Conservation (phyloP, 30 jellyfish, hydroid and myxozoan genomes). For the Aurelia aurita region DNA sequence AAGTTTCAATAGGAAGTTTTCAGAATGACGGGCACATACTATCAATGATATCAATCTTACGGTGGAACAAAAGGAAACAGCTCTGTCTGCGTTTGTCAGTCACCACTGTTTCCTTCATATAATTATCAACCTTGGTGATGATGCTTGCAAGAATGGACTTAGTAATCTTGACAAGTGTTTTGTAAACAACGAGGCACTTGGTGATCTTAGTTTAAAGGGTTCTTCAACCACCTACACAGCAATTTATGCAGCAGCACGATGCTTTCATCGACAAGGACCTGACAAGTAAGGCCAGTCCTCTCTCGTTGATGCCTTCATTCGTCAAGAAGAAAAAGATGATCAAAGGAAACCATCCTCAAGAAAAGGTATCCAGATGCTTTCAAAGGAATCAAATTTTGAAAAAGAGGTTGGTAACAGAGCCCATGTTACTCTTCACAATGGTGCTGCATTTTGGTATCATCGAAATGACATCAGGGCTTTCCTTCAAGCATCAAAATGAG, state of each 20-base stretch:
- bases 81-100: not conserved
- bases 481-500: conserved; percentile 6
- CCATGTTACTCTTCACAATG: conserved; percentile 27
- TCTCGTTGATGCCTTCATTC: no score
- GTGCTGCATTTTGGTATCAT: conserved; percentile 45
- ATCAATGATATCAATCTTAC: no score
- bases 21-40: no score
- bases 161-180: conserved; percentile 24
- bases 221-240: conserved; percentile 41
- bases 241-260: conserved; percentile 20
- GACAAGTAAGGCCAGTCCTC: conserved; percentile 15
- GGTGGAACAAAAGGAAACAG: no score
- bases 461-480: not conserved
- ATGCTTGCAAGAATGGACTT: conserved; percentile 46
- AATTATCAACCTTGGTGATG: conserved; percentile 35
- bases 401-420: conserved; percentile 52
- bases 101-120: conserved; percentile 50
- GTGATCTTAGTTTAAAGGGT: not conserved
- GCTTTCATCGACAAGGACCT: conserved; percentile 26
- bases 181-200: conserved; percentile 16
- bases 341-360: no score
- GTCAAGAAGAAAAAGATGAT: no score
- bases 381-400: conserved; percentile 30
- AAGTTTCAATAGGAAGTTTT: no score
- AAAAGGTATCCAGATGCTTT: not conserved